These are phyloP conservation scores for Lutjanus erythropterus DNA, from an alignment of 2,113 vertebrate genomes.

Conservation along the genomic window DNA sequence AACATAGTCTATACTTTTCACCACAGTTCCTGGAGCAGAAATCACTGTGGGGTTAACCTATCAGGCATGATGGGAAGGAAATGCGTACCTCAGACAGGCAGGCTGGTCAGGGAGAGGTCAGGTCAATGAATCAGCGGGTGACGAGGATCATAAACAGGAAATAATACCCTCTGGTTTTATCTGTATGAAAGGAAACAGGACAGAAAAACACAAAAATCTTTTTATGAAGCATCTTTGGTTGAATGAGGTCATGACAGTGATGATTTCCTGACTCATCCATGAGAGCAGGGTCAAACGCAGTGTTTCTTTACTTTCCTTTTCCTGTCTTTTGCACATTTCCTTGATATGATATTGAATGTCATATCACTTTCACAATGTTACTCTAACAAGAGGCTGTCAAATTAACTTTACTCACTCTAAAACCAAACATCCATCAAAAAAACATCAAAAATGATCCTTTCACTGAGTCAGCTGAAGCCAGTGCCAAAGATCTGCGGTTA, in stretches of 20 bases:
- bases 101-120: constrained; percentile 24
- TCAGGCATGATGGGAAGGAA: constrained; percentile 19
- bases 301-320: neutral
- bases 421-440: neutral
- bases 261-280: neutral
- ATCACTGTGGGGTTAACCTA: neutral
- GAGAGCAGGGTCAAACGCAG: neutral
- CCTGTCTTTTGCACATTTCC: neutral
- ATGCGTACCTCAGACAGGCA: neutral
- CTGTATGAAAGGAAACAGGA: constrained; percentile 20
- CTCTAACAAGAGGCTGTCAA: neutral
- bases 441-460: neutral
- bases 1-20: neutral
- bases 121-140: neutral
- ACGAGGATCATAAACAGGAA: neutral
- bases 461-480: neutral
- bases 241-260: neutral
- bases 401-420: neutral
- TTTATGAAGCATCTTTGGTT: neutral
- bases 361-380: neutral
- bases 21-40: constrained; percentile 21
- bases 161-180: neutral
- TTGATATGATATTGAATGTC: constrained; percentile 7
- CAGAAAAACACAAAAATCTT: neutral
- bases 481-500: neutral